Evolutionary conservation across 2,113 vertebrate genomes (phyloP).

Genomic region (Axis porcinus): DNA sequence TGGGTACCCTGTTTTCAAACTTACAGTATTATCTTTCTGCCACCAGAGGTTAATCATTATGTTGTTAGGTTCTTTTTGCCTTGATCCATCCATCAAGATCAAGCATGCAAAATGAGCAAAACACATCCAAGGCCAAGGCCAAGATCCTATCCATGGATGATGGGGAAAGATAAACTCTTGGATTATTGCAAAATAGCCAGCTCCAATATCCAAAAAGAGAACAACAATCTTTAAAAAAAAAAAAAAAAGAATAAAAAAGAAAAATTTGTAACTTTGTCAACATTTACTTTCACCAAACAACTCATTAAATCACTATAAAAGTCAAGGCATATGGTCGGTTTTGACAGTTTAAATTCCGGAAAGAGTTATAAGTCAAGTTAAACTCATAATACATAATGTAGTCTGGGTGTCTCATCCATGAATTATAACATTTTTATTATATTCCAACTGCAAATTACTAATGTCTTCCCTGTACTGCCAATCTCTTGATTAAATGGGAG

Average conservation of each 20-base stretch:
- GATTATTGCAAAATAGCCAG: neutral
- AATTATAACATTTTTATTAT: constrained; percentile 71
- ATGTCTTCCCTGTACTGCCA: constrained; percentile 59
- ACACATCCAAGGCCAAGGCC: neutral
- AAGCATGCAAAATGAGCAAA: neutral
- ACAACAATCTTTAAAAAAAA: neutral
- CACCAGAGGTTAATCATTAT: neutral
- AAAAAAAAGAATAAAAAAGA: neutral
- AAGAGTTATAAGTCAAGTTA: constrained; percentile 67
- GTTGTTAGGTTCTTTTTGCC: neutral
- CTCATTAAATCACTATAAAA: constrained; percentile 75
- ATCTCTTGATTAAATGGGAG: constrained; percentile 73
- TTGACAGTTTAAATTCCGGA: constrained; percentile 66
- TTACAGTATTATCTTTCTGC: neutral
- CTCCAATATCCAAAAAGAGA: constrained; percentile 19
- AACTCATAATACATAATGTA: constrained; percentile 52
- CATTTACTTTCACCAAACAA: constrained; percentile 75
- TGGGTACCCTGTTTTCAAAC: neutral
- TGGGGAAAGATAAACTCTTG: neutral
- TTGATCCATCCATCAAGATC: neutral
- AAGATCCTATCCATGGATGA: neutral
- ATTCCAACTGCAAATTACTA: constrained; percentile 70
- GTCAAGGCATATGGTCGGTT: constrained; percentile 59
- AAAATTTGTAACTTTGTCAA: constrained; percentile 67
- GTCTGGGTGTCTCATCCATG: constrained; percentile 44